A percentile compares a stretch with the other conserved stretches of the same genome.
Conservation (phyloP, 2,113 vertebrate species). For the Pan troglodytes region NHGRI_mPanTro3-v2.1_pri NC_072398.2:133403001-133403500, state of each 20-base stretch:
- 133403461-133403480: too few relatives aligned
- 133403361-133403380: too few relatives aligned
- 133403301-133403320: background rate
- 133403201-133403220: background rate
- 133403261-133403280: background rate
- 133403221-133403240: background rate
- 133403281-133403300: background rate
- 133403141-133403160: background rate
- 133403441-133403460: too few relatives aligned
- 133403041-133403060: background rate
- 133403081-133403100: background rate
- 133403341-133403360: too few relatives aligned
- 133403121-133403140: background rate
- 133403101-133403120: background rate
- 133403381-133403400: too few relatives aligned
- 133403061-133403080: background rate
- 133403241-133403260: background rate
- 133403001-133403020: background rate
- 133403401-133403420: too few relatives aligned
- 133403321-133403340: too few relatives aligned
- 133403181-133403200: background rate
- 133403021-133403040: background rate
- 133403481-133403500: too few relatives aligned
- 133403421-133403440: too few relatives aligned
- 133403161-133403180: background rate